Conservation (phyloP, 2,797 vertebrate genomes). For the Lagocephalus sceleratus region DNA sequence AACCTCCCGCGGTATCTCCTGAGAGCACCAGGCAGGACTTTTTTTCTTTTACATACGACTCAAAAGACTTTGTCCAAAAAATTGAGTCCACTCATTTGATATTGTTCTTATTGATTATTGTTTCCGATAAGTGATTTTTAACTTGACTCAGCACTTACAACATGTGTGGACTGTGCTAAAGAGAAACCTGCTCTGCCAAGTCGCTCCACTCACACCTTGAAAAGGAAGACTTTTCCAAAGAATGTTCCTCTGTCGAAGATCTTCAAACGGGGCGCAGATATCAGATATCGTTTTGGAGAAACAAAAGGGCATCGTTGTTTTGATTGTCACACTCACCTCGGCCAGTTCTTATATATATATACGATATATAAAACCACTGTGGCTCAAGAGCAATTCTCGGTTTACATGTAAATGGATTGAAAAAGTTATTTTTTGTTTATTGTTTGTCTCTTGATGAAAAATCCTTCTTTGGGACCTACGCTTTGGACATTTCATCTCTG, state of each 20-base stretch:
- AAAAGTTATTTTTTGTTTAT: conserved; percentile 69
- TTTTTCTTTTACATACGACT: conserved; percentile 52
- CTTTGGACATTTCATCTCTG: conserved; percentile 83
- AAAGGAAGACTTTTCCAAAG: conserved; percentile 67
- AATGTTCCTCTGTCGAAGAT: conserved; percentile 69
- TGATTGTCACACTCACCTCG: conserved; percentile 76
- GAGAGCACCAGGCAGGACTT: conserved; percentile 30
- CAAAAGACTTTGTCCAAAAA: conserved; percentile 59
- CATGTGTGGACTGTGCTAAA: conserved; percentile 78
- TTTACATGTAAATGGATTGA: conserved; percentile 74
- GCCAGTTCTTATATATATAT: conserved; percentile 73
- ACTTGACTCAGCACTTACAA: conserved; percentile 81
- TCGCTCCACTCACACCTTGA: conserved; percentile 56
- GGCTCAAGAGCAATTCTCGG: conserved; percentile 79
- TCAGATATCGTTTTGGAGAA: conserved; percentile 36
- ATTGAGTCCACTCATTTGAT: conserved; percentile 70
- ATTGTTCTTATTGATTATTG: conserved; percentile 67
- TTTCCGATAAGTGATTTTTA: conserved; percentile 77
- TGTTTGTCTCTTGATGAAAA: conserved; percentile 76
- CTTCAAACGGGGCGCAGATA: conserved; percentile 28
- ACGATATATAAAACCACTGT: conserved; percentile 78
- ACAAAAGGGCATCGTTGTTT: conserved; percentile 59
- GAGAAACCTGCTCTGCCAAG: conserved; percentile 75
- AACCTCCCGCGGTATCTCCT: conserved; percentile 40
- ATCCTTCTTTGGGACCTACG: conserved; percentile 74